Percentiles rank a stretch among this genome's conserved stretches.
Conservation (phyloP, 2,113 vertebrate species). For the Fregata magnificens region DNA sequence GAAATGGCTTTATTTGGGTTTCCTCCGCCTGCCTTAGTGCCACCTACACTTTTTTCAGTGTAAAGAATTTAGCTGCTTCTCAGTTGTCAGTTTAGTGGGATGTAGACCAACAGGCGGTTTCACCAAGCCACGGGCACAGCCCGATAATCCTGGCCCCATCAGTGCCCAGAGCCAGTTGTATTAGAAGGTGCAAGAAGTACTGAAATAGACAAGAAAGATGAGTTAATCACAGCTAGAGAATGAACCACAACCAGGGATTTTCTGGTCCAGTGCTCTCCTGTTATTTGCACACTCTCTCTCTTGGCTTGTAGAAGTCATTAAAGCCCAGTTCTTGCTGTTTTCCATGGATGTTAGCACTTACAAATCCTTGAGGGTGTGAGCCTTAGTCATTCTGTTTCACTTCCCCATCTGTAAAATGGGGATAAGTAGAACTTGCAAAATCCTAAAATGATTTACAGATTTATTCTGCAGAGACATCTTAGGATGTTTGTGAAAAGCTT, state of each 20-base stretch:
- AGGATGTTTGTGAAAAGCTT: background rate
- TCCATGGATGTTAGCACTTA: background rate
- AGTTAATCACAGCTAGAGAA: background rate
- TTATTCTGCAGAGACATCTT: background rate
- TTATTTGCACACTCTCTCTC: background rate
- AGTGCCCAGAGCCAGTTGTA: background rate
- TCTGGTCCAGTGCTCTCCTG: background rate
- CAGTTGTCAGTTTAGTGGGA: background rate
- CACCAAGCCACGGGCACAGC: fast-evolving
- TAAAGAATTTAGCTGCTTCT: background rate
- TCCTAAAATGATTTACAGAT: background rate
- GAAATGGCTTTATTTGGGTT: background rate
- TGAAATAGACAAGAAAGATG: background rate
- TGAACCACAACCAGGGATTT: background rate
- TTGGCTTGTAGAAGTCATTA: background rate
- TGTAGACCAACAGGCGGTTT: background rate
- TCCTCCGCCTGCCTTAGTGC: background rate
- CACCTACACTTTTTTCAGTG: fast-evolving
- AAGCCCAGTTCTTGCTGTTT: background rate
- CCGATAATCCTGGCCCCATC: background rate
- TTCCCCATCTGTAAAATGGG: background rate
- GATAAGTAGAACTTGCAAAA: background rate
- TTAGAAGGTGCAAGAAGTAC: background rate
- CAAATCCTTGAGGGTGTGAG: background rate
- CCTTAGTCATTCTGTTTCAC: background rate